Conservation (phyloP, 2,888 invertebrate genomes). For the Uropetala carovei region DNA sequence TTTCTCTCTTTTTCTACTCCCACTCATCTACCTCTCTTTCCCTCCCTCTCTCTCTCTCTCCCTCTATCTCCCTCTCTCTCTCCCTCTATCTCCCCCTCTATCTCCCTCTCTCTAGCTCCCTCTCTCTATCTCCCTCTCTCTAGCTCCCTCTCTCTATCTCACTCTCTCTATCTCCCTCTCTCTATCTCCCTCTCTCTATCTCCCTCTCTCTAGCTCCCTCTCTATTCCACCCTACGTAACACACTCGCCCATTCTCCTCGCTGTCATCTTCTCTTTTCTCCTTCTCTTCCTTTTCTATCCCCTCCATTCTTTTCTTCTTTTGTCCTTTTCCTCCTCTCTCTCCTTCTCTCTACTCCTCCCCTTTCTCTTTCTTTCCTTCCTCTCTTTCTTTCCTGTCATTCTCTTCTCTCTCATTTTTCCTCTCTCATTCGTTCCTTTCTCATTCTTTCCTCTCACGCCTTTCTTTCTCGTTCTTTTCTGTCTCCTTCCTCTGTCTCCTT, state of each 20-base stretch:
- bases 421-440: no score
- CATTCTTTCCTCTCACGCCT: no score
- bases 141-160: background rate
- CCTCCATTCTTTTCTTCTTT: background rate
- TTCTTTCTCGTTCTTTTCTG: no score
- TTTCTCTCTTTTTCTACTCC: background rate
- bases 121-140: background rate
- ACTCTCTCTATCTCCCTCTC: no score
- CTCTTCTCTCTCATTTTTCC: no score
- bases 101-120: background rate
- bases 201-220: background rate
- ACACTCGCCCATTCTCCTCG: background rate
- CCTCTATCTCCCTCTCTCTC: background rate
- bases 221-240: background rate
- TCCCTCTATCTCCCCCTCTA: background rate
- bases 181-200: background rate
- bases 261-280: background rate
- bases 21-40: background rate
- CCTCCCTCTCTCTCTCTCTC: background rate
- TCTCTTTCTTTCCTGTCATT: background rate
- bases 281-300: background rate
- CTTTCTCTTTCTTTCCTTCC: background rate
- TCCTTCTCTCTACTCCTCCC: background rate
- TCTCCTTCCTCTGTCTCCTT: no score
- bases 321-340: no score